Percentiles rank a stretch among this genome's conserved stretches.
phyloP scores from a whole-genome alignment of 2,797 vertebrate species.

The Threskiornis aethiopicus region DNA sequence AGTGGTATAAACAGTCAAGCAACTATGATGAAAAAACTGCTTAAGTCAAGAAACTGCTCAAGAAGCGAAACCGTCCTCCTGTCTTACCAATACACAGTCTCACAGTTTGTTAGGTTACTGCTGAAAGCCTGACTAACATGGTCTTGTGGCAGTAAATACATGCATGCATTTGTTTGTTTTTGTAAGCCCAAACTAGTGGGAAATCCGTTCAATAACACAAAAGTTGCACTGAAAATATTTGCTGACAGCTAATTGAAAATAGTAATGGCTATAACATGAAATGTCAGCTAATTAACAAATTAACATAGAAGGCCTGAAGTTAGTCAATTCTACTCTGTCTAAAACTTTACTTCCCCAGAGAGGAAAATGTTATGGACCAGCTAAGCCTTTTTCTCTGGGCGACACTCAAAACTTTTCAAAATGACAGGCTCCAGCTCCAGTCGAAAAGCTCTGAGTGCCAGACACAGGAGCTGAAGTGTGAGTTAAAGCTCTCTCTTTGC shows the following conservation, averaged over 20 bases:
- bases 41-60: not conserved
- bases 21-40: not conserved
- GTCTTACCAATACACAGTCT: not conserved
- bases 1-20: not conserved
- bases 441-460: not conserved
- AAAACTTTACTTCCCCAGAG: not conserved
- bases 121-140: not conserved
- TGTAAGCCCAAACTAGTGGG: not conserved
- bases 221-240: not conserved
- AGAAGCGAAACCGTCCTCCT: not conserved
- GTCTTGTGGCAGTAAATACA: not conserved
- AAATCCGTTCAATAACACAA: not conserved
- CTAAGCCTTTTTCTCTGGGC: not conserved
- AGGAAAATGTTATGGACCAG: not conserved
- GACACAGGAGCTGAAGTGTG: not conserved
- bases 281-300: not conserved
- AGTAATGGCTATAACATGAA: not conserved
- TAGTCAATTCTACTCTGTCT: not conserved
- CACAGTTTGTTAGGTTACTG: not conserved
- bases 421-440: not conserved
- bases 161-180: not conserved
- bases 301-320: not conserved
- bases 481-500: not conserved
- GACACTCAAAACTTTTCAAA: constrained; percentile 7
- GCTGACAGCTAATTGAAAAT: not conserved